Base-by-base conservation (phyloP, 2,888 invertebrate genomes). In the Oithona nana region DNA sequence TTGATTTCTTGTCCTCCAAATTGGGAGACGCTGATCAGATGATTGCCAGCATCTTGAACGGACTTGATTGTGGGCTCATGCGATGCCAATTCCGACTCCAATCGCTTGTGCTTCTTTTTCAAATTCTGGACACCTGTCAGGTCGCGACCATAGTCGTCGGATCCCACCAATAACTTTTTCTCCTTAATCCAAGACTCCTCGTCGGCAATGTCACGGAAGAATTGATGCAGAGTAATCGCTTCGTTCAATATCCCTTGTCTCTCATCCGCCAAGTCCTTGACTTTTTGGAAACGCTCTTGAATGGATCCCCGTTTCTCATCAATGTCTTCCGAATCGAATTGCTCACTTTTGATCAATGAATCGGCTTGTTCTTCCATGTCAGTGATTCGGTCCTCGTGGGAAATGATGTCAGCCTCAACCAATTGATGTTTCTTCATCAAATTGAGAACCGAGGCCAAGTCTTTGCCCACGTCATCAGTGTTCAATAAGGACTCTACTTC, bases 111-210 rank as follows among this genome's bases (percentile, higher is more conserved):
- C 74, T 98, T 98, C 79, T 98, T 97, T 71, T 92, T 86, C 64
- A 98, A 77, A 73, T 99, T 99, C 74, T 98, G 95, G 0, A 98
- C 97, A 48, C 97, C 94, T 3, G 95, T 95, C 68, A 98, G 77
- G 73, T 98, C 97, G 66, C 95, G 86, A 0, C 97, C 97, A 72
- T 95, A 97, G 75, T 98, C 98, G 73, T 97, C 95, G 0, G 94
- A 94, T 1, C 93, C 89, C 1, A 97, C 95, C 26, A 97, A 78
- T 29, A 98, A 78, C 71, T 97, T 95, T 81, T 97, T 98, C 74
- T 98, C 97, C 73, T 94, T 97, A 73, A 98, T 97, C 97, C 97
- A 98, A 6, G 93, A 92, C 75, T 98, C 97, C 76, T 98, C 97
- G 72, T 98, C 97, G 66, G 97, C 97, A 72, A 98, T 94, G 73